A percentile compares a stretch with the other conserved stretches of the same genome.
phyloP scores from a whole-genome alignment of 2,888 invertebrate genomes.

The Philaethria dido region DNA sequence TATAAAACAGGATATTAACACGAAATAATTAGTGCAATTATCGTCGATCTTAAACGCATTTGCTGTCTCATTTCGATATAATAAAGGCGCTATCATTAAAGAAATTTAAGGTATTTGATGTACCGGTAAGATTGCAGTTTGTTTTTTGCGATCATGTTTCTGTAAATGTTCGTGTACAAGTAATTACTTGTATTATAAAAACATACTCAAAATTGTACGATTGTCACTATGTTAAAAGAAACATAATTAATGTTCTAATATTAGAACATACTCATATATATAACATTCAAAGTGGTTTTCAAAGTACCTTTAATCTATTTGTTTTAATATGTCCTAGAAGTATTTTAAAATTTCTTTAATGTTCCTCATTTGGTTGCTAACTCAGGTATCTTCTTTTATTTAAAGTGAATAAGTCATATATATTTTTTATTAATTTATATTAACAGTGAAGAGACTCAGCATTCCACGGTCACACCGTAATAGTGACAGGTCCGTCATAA shows the following conservation, averaged over 20 bases:
- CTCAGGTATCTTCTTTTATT: too few relatives aligned
- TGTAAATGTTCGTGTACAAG: not conserved
- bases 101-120: slow-evolving; percentile 27
- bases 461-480: too few relatives aligned
- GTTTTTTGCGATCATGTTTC: slow-evolving; percentile 3
- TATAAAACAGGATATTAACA: slow-evolving; percentile 14
- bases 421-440: too few relatives aligned
- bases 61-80: slow-evolving; percentile 12
- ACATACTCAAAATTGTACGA: not conserved
- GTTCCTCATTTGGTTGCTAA: too few relatives aligned
- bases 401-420: too few relatives aligned
- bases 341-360: too few relatives aligned
- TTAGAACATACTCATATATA: not conserved
- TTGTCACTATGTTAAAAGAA: not conserved
- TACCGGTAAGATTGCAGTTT: slow-evolving; percentile 22
- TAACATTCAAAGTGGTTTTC: too few relatives aligned
- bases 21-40: slow-evolving; percentile 16
- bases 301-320: too few relatives aligned
- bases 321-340: too few relatives aligned
- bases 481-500: too few relatives aligned
- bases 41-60: slow-evolving; percentile 19
- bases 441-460: too few relatives aligned
- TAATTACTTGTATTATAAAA: not conserved
- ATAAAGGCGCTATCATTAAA: slow-evolving; percentile 23
- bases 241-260: not conserved